phyloP scores from a whole-genome alignment of 53 echinoderm and acorn worm species.

The Mesocentrotus franciscanus region DNA sequence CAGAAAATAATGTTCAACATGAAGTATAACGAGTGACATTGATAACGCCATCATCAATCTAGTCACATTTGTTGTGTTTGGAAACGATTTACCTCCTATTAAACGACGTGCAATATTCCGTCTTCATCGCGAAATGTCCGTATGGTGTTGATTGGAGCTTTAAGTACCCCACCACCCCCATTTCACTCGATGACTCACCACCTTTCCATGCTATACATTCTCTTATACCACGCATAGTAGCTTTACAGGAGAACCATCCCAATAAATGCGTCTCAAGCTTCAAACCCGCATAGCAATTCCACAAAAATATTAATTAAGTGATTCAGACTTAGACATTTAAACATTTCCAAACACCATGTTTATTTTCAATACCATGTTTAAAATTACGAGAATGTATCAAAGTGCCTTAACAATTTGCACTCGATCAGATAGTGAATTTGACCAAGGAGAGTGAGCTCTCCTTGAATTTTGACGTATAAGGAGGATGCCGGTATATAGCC shows the following conservation, averaged over 20 bases:
- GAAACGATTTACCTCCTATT: not conserved
- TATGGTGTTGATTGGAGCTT: not conserved
- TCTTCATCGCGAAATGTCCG: not conserved
- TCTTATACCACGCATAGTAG: not conserved
- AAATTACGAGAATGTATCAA: not conserved
- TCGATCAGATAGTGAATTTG: not conserved
- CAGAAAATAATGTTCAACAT: not conserved
- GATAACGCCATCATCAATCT: too few species aligned
- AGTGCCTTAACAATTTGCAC: not conserved
- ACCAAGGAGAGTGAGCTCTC: not conserved
- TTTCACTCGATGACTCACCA: not conserved
- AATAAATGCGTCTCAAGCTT: not conserved
- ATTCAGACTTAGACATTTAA: not conserved
- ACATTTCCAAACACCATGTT: not conserved
- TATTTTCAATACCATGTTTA: not conserved
- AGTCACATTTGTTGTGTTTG: not conserved
- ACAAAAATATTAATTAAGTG: not conserved
- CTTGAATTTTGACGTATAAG: too few species aligned
- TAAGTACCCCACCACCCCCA: not conserved
- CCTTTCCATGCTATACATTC: not conserved
- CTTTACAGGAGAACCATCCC: not conserved
- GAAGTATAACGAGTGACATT: too few species aligned
- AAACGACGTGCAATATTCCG: not conserved
- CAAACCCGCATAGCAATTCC: not conserved
- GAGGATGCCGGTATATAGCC: not conserved